Evolutionary conservation across 2,888 invertebrate genomes (phyloP), one percentile per base, ranked within the genome.

Genomic region (Eretmocerus hayati): DNA sequence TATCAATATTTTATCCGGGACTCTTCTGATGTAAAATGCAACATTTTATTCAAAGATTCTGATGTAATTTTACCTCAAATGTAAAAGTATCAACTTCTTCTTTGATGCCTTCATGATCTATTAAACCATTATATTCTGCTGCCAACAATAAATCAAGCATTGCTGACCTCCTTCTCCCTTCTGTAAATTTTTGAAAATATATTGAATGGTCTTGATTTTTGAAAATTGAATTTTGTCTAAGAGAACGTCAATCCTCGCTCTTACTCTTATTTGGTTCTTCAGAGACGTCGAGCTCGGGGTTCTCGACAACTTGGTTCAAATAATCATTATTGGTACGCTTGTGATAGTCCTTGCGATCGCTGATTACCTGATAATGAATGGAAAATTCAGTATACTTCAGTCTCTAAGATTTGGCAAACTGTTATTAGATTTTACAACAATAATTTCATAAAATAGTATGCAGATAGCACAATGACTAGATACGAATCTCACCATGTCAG

Each of bases 401-500:
- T n/a, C n/a, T n/a, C n/a, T n/a, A n/a, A n/a, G n/a, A n/a, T n/a
- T n/a, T n/a, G n/a, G n/a, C n/a, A n/a, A n/a, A n/a, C n/a, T n/a
- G n/a, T n/a, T n/a, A n/a, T n/a, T n/a, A n/a, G n/a, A n/a, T n/a
- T n/a, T n/a, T n/a, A n/a, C n/a, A n/a, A n/a, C n/a, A n/a, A n/a
- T n/a, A n/a, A n/a, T n/a, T n/a, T n/a, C n/a, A n/a, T n/a, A n/a
- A n/a, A n/a, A n/a, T n/a, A n/a, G n/a, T n/a, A n/a, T n/a, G n/a
- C n/a, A n/a, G n/a, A n/a, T n/a, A n/a, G n/a, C n/a, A n/a, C n/a
- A n/a, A n/a, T n/a, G n/a, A n/a, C n/a, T n/a, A n/a, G n/a, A n/a
- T n/a, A n/a, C n/a, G n/a, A n/a, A n/a, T n/a, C n/a, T n/a, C 56
- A 78, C 77, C 59, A 74, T 72, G 42, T 69, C 68, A 0, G 80